Evolutionary conservation across 2,797 vertebrate genomes (phyloP), one percentile per base, ranked within the genome.

Genomic region (Balearica regulorum): DNA sequence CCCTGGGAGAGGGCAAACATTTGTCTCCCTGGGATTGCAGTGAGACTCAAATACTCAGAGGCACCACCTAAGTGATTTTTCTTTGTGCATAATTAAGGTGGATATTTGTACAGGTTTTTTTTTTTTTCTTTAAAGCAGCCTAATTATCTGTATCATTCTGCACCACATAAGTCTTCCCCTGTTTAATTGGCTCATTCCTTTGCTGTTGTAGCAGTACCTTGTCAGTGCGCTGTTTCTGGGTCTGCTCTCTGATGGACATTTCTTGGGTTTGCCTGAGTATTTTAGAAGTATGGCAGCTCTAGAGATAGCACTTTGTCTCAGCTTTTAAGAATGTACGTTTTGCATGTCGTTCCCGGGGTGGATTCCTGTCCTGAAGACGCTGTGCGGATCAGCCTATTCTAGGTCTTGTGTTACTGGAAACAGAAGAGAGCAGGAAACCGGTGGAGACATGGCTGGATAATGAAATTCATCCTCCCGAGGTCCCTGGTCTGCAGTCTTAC

Each of bases 171-270:
- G 11, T 53, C 13, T 37, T 31, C 12, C 9, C 54, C 19, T 31
- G 21, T 49, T 66, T 66, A 35, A 39, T 0, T 46, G 20, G 39
- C 24, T 89, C 31, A 19, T 62, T 78, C 81, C 54, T 91, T 39
- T 26, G 87, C 43, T 51, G 16, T 7, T 54, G 35, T 4, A 14
- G 71, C 48, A 54, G 15, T 62, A 58, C 64, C 13, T 44, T 79
- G 43, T 68, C 49, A 66, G 10, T 1, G 5, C 4, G 0, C 11
- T 33, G 22, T 13, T 53, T 7, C 51, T 54, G 28, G 7, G 18
- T 24, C 51, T 66, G 2, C 51, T 39, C 43, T 9, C 46, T 13
- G 44, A 31, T 28, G 17, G 0, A 4, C 0, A 1, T 31, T 43
- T 51, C 51, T 15, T 39, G 18, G 21, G 35, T 11, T 1, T 25